Evolutionary conservation across 1,140 invertebrate genomes (phyloP).

Genomic region (Magallana angulata): DNA sequence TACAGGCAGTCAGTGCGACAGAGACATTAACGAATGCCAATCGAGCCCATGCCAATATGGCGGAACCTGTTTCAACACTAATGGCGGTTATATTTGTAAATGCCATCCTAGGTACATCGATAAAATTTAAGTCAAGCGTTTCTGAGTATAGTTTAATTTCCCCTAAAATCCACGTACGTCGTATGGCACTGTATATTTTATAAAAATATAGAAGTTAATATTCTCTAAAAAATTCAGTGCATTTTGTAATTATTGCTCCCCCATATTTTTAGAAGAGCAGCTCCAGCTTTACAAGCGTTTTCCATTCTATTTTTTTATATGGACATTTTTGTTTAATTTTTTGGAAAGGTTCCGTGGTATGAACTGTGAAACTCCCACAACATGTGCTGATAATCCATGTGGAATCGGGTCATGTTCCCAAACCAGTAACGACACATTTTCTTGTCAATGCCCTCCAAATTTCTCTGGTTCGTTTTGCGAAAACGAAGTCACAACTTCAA

Average conservation of each 20-base stretch:
- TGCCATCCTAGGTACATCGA: not conserved
- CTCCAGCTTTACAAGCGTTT: too few relatives aligned
- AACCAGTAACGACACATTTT: not conserved
- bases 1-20: constrained; percentile 30
- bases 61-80: not conserved
- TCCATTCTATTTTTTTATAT: not conserved
- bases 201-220: too few relatives aligned
- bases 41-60: not conserved
- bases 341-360: not conserved
- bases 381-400: constrained; percentile 29
- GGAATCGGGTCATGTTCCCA: not conserved
- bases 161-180: too few relatives aligned
- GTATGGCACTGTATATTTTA: too few relatives aligned
- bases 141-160: too few relatives aligned
- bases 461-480: constrained; percentile 16
- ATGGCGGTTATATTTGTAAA: constrained; percentile 11
- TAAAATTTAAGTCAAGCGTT: not conserved
- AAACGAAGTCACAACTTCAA: not conserved
- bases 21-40: constrained; percentile 28
- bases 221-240: too few relatives aligned
- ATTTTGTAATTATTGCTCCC: too few relatives aligned
- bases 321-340: not conserved
- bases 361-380: constrained; percentile 39
- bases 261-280: too few relatives aligned
- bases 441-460: not conserved